A percentile compares a stretch with the other conserved stretches of the same genome.
Evolutionary conservation across 2,797 vertebrate genomes (phyloP).

Genomic region (Botia almorhae): DNA sequence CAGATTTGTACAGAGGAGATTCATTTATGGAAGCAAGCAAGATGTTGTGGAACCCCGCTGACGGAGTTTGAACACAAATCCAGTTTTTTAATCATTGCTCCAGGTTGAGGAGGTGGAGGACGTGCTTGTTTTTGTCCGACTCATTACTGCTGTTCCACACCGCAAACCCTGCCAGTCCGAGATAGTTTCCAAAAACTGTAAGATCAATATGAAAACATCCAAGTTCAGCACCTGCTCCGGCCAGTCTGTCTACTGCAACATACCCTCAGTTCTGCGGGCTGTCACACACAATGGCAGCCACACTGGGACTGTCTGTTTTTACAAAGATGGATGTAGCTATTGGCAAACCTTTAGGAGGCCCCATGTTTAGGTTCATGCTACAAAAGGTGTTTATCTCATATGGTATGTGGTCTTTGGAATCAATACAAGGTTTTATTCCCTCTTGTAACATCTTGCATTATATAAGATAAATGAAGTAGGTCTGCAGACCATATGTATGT

Average conservation of each 20-base stretch:
- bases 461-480: conserved; percentile 49
- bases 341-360: conserved; percentile 13
- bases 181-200: conserved; percentile 35
- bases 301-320: neutral
- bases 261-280: conserved; percentile 12
- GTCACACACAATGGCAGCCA: conserved; percentile 12
- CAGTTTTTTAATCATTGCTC: neutral
- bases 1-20: conserved; percentile 8
- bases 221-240: conserved; percentile 30
- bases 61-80: conserved; percentile 9
- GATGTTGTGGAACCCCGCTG: neutral
- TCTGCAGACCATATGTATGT: conserved; percentile 53
- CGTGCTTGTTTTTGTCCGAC: conserved; percentile 22
- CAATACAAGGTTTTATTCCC: neutral
- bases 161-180: neutral
- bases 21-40: conserved; percentile 7
- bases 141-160: conserved; percentile 34
- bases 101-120: conserved; percentile 12
- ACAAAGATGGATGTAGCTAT: conserved; percentile 21
- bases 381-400: conserved; percentile 27
- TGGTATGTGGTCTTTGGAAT: conserved; percentile 28
- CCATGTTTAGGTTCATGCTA: conserved; percentile 37
- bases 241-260: conserved; percentile 15
- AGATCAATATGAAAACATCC: conserved; percentile 15
- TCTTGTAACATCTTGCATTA: conserved; percentile 23